Base-by-base conservation (phyloP, 2,888 invertebrate genomes). In the Drosophila tanythrix region DNA sequence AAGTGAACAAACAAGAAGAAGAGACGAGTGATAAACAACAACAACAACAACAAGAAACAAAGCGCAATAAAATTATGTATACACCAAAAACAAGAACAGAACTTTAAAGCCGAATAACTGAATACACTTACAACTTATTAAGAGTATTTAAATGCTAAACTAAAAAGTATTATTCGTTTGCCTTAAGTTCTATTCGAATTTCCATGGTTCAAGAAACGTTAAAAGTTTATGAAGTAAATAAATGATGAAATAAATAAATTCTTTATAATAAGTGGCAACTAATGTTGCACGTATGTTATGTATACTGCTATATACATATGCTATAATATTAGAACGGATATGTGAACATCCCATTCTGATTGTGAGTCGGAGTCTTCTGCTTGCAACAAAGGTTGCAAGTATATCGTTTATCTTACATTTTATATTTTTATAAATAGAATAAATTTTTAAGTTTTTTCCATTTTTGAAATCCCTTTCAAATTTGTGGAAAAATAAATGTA, bases 41-140 rank as follows among this genome's bases (percentile, higher is more conserved):
- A 48, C 1, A 27, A 35, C 8, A 57, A 50, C 27, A 51, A 33
- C 1, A 56, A 64, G 8, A 74, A 83, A 82, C 77, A 83, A 84
- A 83, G 74, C 68, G 77, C 77, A 80, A 82, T 76, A 79, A 83
- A 82, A 82, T 67, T 50, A 51, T 66, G 68, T 55, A 56, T 61
- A 48, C 31, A 35, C 59, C 18, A 33, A 65, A 25, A 51, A 18
- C 2, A 2, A 43, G 10, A 7, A 7, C 4, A 52, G 29, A 66
- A 48, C 21, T 10, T 35, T 18, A 13, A 51, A 36, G 43, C 8
- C 59, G 66, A 43, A n/a, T 7, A 2, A 0, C 0, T 1, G 1
- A 60, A 75, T 75, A 21, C 71, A 15, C 71, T 75, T 13, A 18
- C 33, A 36, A 11, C 13, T 21, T 25, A 25, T 3, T 7, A 46